Conservation (phyloP, 2,113 vertebrate genomes). For the Nothobranchius kuhntae region DNA sequence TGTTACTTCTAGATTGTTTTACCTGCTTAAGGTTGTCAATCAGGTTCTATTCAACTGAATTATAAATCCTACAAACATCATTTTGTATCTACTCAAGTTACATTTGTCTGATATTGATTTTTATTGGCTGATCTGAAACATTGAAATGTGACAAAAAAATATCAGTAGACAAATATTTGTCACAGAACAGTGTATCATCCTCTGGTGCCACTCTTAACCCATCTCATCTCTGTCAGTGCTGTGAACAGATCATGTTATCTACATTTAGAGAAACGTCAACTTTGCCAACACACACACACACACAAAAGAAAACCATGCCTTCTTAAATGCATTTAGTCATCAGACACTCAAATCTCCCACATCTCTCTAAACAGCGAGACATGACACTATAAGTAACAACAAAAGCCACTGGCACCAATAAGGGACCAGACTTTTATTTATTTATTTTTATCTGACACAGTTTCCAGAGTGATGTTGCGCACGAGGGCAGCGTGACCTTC, state of each 20-base stretch:
- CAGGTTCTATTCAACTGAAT: too few species aligned
- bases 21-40: too few species aligned
- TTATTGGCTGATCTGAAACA: too few species aligned
- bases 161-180: too few species aligned
- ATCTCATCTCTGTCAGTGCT: slow-evolving; percentile 8
- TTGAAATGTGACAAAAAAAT: too few species aligned
- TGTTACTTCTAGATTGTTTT: too few species aligned
- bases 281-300: not conserved
- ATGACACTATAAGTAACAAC: slow-evolving; percentile 21
- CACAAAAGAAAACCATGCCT: not conserved
- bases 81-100: too few species aligned
- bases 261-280: slow-evolving; percentile 19
- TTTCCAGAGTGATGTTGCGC: slow-evolving; percentile 46
- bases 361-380: slow-evolving; percentile 24
- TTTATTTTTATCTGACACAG: slow-evolving; percentile 18
- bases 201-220: not conserved
- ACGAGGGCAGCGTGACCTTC: slow-evolving; percentile 53
- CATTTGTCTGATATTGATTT: too few species aligned
- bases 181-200: too few species aligned
- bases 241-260: slow-evolving; percentile 50
- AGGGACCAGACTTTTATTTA: not conserved
- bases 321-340: not conserved
- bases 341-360: not conserved
- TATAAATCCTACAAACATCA: too few species aligned
- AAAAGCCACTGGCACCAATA: slow-evolving; percentile 1